Evolutionary conservation across 1,140 invertebrate species (phyloP).

Genomic region (Diorhabda elongata): DNA sequence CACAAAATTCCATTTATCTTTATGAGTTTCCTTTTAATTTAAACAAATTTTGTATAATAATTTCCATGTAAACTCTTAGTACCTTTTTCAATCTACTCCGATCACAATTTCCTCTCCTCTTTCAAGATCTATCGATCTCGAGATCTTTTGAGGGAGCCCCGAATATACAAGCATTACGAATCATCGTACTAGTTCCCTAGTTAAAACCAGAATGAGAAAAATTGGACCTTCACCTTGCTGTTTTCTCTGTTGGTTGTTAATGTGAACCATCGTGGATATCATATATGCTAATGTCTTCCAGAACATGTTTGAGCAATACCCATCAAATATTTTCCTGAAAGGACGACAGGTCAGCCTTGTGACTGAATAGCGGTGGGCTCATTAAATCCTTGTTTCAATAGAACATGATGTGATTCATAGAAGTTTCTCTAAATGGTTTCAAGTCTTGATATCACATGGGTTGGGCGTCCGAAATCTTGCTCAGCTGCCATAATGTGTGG

Average conservation of each 20-base stretch:
- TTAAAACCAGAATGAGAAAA: constrained; percentile 84
- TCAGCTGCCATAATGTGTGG: constrained; percentile 48
- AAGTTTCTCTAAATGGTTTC: constrained; percentile 56
- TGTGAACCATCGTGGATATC: constrained; percentile 72
- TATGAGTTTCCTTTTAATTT: too few species aligned
- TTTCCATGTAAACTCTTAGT: constrained; percentile 71
- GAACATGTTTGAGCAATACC: constrained; percentile 95
- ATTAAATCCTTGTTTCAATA: constrained; percentile 67
- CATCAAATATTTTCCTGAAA: constrained; percentile 86
- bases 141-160: constrained; percentile 91
- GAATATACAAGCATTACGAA: constrained; percentile 93
- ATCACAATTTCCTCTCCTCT: constrained; percentile 89
- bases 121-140: constrained; percentile 85
- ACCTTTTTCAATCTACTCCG: constrained; percentile 92
- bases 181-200: constrained; percentile 81
- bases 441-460: constrained; percentile 80
- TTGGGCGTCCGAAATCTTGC: constrained; percentile 54
- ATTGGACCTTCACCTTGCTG: constrained; percentile 84
- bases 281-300: constrained; percentile 85
- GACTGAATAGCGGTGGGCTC: constrained; percentile 79
- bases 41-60: too few species aligned
- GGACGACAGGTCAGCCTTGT: constrained; percentile 84
- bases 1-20: too few species aligned
- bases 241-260: constrained; percentile 66
- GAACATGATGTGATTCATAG: constrained; percentile 50